Evolutionary conservation across 2,888 invertebrate genomes (phyloP).

Genomic region (Hipparchia semele): DNA sequence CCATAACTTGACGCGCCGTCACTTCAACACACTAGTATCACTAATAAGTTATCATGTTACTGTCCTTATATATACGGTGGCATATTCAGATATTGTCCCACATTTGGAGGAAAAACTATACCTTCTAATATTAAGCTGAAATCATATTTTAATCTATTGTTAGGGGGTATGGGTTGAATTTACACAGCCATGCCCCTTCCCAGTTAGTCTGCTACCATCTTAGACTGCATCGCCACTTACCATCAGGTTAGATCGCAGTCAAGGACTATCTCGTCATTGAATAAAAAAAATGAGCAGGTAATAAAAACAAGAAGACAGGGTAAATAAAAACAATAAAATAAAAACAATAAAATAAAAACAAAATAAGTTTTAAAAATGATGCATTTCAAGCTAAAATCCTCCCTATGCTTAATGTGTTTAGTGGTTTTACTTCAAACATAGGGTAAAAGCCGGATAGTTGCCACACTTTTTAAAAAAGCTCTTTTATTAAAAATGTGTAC

Average conservation of each 20-base stretch:
- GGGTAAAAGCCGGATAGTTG: too few species aligned
- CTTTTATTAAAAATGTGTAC: too few species aligned
- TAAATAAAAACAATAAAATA: not conserved
- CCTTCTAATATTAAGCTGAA: not conserved
- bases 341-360: not conserved
- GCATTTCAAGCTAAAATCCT: too few species aligned
- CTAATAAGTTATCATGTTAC: conserved; percentile 17
- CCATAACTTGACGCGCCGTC: conserved; percentile 50
- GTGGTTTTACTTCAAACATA: too few species aligned
- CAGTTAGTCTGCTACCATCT: too few species aligned
- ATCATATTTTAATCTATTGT: not conserved
- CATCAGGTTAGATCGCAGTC: too few species aligned
- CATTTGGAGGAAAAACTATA: not conserved
- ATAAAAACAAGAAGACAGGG: not conserved
- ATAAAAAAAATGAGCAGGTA: not conserved
- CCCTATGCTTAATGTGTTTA: too few species aligned
- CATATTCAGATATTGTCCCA: not conserved
- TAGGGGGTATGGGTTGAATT: too few species aligned
- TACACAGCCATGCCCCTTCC: too few species aligned
- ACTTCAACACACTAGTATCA: conserved; percentile 18
- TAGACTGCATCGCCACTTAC: too few species aligned
- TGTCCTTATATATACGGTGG: not conserved
- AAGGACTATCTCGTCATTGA: too few species aligned
- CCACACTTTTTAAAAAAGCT: too few species aligned
- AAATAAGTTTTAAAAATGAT: not conserved